Percentiles rank a stretch among this genome's conserved stretches.
Evolutionary conservation across 1,140 invertebrate genomes (phyloP).

Genomic region (Drosophila kikkawai): DNA sequence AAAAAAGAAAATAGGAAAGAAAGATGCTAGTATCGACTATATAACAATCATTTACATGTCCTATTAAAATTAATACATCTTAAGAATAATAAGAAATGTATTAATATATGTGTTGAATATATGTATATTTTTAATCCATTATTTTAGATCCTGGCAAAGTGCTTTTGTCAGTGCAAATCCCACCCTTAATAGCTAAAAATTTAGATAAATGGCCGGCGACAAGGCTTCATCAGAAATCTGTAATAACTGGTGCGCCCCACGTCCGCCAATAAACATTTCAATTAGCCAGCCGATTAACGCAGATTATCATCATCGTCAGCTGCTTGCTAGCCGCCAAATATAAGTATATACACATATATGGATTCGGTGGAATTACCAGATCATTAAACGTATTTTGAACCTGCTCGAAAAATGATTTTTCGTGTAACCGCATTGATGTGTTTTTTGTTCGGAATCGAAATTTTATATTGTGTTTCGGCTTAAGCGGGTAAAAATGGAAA

Average conservation of each 20-base stretch:
- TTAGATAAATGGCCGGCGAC: slow-evolving; percentile 43
- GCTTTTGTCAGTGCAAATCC: slow-evolving; percentile 2
- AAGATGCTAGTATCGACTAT: too few relatives aligned
- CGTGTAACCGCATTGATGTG: slow-evolving; percentile 24
- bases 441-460: slow-evolving; percentile 24
- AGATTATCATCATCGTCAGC: slow-evolving; percentile 20
- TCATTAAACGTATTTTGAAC: slow-evolving; percentile 75
- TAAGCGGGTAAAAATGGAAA: slow-evolving; percentile 3
- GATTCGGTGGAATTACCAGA: slow-evolving; percentile 46
- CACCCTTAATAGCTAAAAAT: slow-evolving; percentile 22
- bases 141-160: background rate
- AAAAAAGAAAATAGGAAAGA: too few relatives aligned
- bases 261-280: slow-evolving; percentile 54
- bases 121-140: too few relatives aligned
- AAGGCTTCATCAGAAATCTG: slow-evolving; percentile 31
- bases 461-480: slow-evolving; percentile 22
- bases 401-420: slow-evolving; percentile 24
- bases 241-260: slow-evolving; percentile 38
- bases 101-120: too few relatives aligned
- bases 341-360: slow-evolving; percentile 10
- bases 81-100: background rate
- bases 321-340: slow-evolving; percentile 9
- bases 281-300: slow-evolving; percentile 47
- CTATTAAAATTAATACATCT: too few relatives aligned
- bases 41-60: too few relatives aligned